A percentile compares a stretch with the other conserved stretches of the same genome.
phyloP scores from a whole-genome alignment of 1,140 invertebrate genomes.

The Acromyrmex heyeri region DNA sequence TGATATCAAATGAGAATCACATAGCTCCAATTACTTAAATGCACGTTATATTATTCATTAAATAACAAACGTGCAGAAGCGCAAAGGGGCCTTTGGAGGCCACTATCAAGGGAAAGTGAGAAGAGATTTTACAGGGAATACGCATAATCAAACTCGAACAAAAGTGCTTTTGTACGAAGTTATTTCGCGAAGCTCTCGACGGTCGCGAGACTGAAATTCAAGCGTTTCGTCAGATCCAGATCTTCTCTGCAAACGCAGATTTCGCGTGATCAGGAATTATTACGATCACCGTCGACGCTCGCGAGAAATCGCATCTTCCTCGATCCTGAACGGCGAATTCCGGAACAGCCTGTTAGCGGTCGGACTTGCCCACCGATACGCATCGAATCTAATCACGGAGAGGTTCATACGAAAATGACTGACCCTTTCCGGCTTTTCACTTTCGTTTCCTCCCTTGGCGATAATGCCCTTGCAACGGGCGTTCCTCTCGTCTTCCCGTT shows the following conservation, averaged over 20 bases:
- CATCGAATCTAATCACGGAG: slow-evolving; percentile 40
- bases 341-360: slow-evolving; percentile 58
- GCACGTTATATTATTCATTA: background rate
- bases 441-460: background rate
- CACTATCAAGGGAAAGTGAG: background rate
- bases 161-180: background rate
- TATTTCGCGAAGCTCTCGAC: slow-evolving; percentile 1
- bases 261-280: background rate
- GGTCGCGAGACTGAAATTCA: background rate
- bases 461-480: slow-evolving; percentile 3
- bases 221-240: background rate
- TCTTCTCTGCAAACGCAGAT: background rate
- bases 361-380: slow-evolving; percentile 32
- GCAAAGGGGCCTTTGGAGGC: background rate
- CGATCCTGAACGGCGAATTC: slow-evolving; percentile 58
- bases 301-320: slow-evolving; percentile 46
- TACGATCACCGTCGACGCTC: slow-evolving; percentile 1
- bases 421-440: background rate
- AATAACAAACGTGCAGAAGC: background rate
- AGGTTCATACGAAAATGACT: background rate
- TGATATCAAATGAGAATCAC: background rate
- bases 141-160: background rate
- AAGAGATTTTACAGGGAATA: background rate
- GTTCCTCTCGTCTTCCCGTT: background rate
- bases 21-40: background rate